A percentile compares a stretch with the other conserved stretches of the same genome.
Conservation (phyloP, 2,888 invertebrate species). For the Scaptomyza cyrtandrae region DNA sequence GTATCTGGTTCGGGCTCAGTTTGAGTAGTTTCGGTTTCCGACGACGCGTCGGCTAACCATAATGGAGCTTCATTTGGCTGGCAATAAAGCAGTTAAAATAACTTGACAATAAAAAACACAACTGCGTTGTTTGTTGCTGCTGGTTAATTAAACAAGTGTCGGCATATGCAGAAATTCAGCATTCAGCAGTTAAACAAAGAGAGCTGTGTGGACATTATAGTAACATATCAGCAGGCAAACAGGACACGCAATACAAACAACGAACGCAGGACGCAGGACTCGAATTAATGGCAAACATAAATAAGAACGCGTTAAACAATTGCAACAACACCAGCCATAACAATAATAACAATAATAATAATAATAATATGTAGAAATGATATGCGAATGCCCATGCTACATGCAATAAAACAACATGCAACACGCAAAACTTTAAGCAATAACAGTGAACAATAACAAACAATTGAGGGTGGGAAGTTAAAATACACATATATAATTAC, state of each 20-base stretch:
- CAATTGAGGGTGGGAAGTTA: neutral
- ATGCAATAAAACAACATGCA: constrained; percentile 47
- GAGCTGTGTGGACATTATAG: constrained; percentile 13
- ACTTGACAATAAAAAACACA: constrained; percentile 24
- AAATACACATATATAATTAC: constrained; percentile 52
- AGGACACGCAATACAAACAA: constrained; percentile 4
- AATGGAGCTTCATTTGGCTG: constrained; percentile 51
- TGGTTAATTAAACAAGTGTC: constrained; percentile 64
- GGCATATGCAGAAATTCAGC: constrained; percentile 11
- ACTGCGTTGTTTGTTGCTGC: constrained; percentile 35
- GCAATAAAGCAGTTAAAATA: constrained; percentile 50
- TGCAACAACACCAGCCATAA: constrained; percentile 48
- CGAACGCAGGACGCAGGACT: constrained; percentile 27
- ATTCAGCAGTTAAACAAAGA: constrained; percentile 28
- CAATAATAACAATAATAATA: constrained; percentile 46
- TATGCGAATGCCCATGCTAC: constrained; percentile 56
- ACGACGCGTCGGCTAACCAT: constrained; percentile 30
- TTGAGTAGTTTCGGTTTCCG: constrained; percentile 21
- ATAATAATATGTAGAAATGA: constrained; percentile 53
- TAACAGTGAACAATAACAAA: constrained; percentile 16
- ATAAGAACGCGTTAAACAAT: constrained; percentile 62
- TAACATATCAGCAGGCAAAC: constrained; percentile 8
- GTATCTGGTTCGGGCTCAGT: constrained; percentile 13
- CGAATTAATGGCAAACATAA: constrained; percentile 63
- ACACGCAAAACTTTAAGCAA: constrained; percentile 40